Percentiles rank a stretch among this genome's conserved stretches.
phyloP scores from a whole-genome alignment of 1,140 invertebrate species.

The Temnothorax longispinosus region DNA sequence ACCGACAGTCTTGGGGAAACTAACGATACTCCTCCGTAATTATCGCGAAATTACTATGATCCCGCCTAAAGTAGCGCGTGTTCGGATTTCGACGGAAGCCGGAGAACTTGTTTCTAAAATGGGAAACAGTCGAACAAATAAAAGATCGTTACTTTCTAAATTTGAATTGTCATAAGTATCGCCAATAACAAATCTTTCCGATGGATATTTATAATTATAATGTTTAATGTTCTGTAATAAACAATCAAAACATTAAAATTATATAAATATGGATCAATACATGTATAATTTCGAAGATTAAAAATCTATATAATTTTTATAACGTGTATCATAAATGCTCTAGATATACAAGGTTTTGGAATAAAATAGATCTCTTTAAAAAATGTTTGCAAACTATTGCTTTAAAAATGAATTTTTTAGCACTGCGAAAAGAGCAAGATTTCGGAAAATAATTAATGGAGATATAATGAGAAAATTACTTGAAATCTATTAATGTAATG shows the following conservation, averaged over 20 bases:
- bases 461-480: neutral
- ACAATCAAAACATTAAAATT: neutral
- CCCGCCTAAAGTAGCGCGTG: neutral
- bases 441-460: neutral
- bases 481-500: neutral
- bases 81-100: neutral
- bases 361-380: neutral
- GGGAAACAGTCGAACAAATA: neutral
- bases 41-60: slow-evolving; percentile 25
- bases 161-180: neutral
- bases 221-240: too few relatives aligned
- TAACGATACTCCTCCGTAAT: slow-evolving; percentile 8
- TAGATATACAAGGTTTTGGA: neutral
- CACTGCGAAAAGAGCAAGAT: neutral
- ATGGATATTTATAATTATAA: neutral
- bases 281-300: neutral
- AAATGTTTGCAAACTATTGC: neutral
- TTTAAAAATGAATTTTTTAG: neutral
- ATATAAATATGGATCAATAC: neutral
- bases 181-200: neutral
- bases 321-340: neutral
- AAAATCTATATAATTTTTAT: neutral
- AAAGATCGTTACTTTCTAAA: neutral
- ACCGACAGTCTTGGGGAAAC: slow-evolving; percentile 14
- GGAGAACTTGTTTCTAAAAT: neutral